A percentile compares a stretch with the other conserved stretches of the same genome.
These are phyloP conservation scores for Macroramphosus scolopax DNA, from an alignment of 2,797 vertebrate species.

Conservation along the genomic window DNA sequence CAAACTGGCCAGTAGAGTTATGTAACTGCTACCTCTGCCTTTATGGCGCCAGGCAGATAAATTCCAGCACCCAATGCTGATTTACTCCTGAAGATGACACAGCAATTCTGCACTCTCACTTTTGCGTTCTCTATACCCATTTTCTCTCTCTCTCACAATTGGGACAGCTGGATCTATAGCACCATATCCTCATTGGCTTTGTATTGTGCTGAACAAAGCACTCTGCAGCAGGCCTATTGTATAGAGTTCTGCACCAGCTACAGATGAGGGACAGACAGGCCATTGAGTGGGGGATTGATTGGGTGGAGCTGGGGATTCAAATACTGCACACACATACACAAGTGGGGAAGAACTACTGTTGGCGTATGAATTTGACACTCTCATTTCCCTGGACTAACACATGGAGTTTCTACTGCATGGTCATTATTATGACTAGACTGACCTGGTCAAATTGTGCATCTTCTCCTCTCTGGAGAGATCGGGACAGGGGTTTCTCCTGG, in stretches of 20 bases:
- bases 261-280: conserved; percentile 60
- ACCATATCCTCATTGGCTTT: conserved; percentile 70
- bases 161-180: conserved; percentile 74
- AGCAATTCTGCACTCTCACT: conserved; percentile 72
- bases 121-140: conserved; percentile 55
- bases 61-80: conserved; percentile 69
- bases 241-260: conserved; percentile 66
- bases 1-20: conserved; percentile 70
- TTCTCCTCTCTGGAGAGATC: conserved; percentile 98
- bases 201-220: conserved; percentile 78
- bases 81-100: conserved; percentile 80
- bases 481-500: conserved; percentile 95
- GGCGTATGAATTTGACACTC: conserved; percentile 1
- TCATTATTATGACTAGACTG: conserved; percentile 31
- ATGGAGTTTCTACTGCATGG: neutral
- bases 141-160: conserved; percentile 63
- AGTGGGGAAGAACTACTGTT: conserved; percentile 7
- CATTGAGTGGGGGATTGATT: conserved; percentile 53
- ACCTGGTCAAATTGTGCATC: conserved; percentile 99
- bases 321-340: conserved; percentile 33
- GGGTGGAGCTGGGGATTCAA: conserved; percentile 43
- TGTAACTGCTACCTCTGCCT: conserved; percentile 71
- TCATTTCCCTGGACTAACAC: neutral
- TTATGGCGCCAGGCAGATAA: conserved; percentile 65
- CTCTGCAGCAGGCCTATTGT: conserved; percentile 71